A percentile compares a stretch with the other conserved stretches of the same genome.
Conservation (phyloP, 2,113 vertebrate genomes). For the Mesitornis unicolor region DNA sequence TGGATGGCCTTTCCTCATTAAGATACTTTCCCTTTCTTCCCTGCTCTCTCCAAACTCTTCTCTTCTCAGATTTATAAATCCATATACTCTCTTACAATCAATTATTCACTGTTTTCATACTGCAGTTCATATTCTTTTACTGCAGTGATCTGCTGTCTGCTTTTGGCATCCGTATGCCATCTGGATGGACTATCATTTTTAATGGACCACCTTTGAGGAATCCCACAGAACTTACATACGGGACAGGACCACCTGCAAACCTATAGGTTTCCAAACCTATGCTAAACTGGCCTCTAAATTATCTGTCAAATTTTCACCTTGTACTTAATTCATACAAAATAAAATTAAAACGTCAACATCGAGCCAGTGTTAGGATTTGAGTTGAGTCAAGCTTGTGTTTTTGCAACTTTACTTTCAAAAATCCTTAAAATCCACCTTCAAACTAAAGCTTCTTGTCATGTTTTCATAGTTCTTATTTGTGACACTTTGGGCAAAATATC, state of each 20-base stretch:
- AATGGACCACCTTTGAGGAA: background rate
- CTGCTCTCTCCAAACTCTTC: background rate
- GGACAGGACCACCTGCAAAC: background rate
- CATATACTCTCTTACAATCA: background rate
- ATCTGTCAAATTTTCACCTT: background rate
- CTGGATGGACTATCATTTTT: background rate
- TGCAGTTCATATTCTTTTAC: background rate
- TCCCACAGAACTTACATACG: background rate
- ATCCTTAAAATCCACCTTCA: background rate
- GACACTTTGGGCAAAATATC: background rate
- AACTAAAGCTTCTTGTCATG: background rate
- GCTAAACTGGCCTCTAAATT: background rate
- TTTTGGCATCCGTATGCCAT: background rate
- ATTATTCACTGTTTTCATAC: background rate
- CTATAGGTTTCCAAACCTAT: background rate
- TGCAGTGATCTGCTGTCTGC: background rate
- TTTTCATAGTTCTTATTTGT: background rate
- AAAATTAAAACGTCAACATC: background rate
- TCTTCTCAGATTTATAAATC: background rate
- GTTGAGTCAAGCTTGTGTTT: rapidly evolving
- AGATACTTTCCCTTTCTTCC: background rate
- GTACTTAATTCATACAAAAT: background rate
- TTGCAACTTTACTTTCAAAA: background rate
- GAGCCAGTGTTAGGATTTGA: background rate
- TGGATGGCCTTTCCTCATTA: background rate